Evolutionary conservation across 2,797 vertebrate genomes (phyloP), one percentile per base, ranked within the genome.

Genomic region (Gymnodraco acuticeps): DNA sequence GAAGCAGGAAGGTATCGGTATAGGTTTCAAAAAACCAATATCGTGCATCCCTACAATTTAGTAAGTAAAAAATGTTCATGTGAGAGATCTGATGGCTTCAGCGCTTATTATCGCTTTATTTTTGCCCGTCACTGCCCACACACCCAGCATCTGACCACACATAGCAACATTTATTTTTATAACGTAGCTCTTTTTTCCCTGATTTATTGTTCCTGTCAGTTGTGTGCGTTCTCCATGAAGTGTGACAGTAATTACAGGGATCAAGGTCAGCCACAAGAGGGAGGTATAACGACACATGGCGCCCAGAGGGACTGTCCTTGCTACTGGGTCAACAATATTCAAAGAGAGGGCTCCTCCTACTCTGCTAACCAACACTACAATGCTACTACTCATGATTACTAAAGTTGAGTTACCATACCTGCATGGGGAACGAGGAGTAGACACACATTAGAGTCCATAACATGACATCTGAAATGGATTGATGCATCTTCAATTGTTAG

Each of bases 241-340:
- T 67, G 31, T 64, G 56, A 48, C 71, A 64, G 52, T 62, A 63
- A 14, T 83, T 68, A 65, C 60, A 82, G 64, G 82, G 78, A 64
- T 77, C 31, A 80, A 51, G 54, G 62, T 84, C 69, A 51, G 65
- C 91, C 93, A 92, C 86, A 71, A 91, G 94, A 78, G 89, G 93
- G 93, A 73, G 81, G 16, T 87, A 79, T 65, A 70, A 64, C 23
- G 31, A 70, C 62, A 77, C 56, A 20, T 27, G 63, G 65, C 70
- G 77, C n/a, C 27, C 50, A 41, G 19, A 77, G 70, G 41, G 76
- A 54, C 56, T 73, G 73, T 73, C 54, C 63, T 60, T 52, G 31
- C 60, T 52, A 33, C 41, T 60, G 53, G 73, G 53, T 83, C 62
- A 67, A 73, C 70, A 69, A 19, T 48, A 42, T 41, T 62, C 41